phyloP scores from a whole-genome alignment of 2,113 vertebrate genomes.

The sheep (Ovis aries) region ARS-UI_Ramb_v3.0 NC_056064.1:25528501-25529000 shows the following conservation, averaged over 20 bases:
- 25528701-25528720: not conserved
- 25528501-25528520: not conserved
- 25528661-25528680: not conserved
- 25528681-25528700: not conserved
- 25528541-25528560: not conserved
- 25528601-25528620: not conserved
- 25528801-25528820: not conserved
- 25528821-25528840: not conserved
- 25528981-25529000: fast-evolving
- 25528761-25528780: not conserved
- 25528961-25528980: not conserved
- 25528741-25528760: not conserved
- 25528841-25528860: not conserved
- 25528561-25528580: not conserved
- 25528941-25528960: not conserved
- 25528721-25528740: not conserved
- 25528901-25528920: not conserved
- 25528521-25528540: not conserved
- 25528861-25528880: not conserved
- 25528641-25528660: not conserved
- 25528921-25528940: not conserved
- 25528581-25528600: not conserved
- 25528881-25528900: not conserved
- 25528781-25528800: not conserved
- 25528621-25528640: not conserved